phyloP scores from a whole-genome alignment of 2,797 vertebrate species.

The Carduelis carduelis region DNA sequence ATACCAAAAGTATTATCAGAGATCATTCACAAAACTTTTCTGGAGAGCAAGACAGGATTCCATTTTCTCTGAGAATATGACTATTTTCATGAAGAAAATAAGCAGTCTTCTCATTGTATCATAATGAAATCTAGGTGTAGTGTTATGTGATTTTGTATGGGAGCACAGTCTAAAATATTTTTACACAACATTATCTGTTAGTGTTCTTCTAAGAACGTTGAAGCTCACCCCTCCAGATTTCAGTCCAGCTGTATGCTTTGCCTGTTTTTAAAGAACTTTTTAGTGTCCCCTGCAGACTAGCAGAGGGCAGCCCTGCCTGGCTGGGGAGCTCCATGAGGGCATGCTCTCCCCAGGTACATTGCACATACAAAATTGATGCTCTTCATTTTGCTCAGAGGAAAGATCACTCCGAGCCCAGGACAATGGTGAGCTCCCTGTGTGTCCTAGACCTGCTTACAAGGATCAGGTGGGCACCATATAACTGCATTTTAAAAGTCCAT shows the following conservation, averaged over 20 bases:
- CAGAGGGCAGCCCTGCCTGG: rapidly evolving
- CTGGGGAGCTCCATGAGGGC: rapidly evolving
- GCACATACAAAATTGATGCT: neutral
- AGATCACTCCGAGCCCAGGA: neutral
- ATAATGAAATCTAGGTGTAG: neutral
- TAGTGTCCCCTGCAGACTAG: neutral
- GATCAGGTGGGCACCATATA: neutral
- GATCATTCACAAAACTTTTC: neutral
- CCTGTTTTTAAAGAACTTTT: neutral
- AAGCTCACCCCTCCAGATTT: neutral
- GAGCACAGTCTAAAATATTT: neutral
- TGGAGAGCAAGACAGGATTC: neutral
- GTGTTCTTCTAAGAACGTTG: neutral
- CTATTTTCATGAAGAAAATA: neutral
- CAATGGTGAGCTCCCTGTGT: neutral
- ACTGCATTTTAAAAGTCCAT: neutral
- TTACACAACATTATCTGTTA: neutral
- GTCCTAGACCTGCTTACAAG: neutral
- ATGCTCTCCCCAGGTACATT: rapidly evolving
- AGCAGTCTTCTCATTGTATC: rapidly evolving
- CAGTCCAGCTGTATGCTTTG: neutral
- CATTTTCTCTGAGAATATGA: neutral
- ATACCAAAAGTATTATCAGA: neutral
- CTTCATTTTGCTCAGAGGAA: neutral
- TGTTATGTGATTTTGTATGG: neutral